Base-by-base conservation (phyloP, 37 sponge, comb jelly and placozoan species). In the Bolinopsis microptera region DNA sequence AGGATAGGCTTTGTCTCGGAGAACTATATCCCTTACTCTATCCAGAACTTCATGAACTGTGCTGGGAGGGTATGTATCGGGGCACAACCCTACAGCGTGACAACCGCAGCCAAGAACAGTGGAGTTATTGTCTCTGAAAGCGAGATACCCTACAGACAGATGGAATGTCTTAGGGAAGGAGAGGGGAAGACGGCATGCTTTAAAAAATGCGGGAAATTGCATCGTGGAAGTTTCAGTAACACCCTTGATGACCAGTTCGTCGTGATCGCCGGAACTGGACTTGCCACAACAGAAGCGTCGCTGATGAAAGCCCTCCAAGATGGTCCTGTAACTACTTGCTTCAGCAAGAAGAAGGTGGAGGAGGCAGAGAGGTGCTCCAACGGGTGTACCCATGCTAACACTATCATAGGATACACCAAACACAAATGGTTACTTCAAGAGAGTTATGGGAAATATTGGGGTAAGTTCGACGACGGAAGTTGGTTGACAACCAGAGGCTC, bases 31-130 rank as follows among this genome's bases (percentile, higher is more conserved):
- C 90, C 61, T 8, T 86, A 86, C 61, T 86, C 90, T 25, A 38
- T 86, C 26, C 90, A 86, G 90, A 41, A 86, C 90, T 41, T 86
- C 41, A 86, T 86, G 90, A 86, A 39, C 90, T 86, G 90, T 25
- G 41, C 61, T 38, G 61, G 61, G 41, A 38, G 30, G 61, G 2
- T 23, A 0, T 86, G 90, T 23, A 30, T 41, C 25, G 90, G 90
- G 26, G 41, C 90, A 9, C n/a, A 35, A 3, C 22, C 35, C 90
- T 39, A n/a, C 30, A 1, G 3, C 27, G 30, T 26, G 2, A 9
- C 26, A 0, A 34, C 25, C 1, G 28, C 18, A 24, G 30, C 39
- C 23, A 38, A 48, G 61, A 41, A 18, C 9, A 16, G 24, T 25
- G 36, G 5, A 22, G 38, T 30, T 27, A n/a, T 40, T 27, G 90